Evolutionary conservation across 2,888 invertebrate species (phyloP).

Genomic region (Cheiracanthium punctorium): DNA sequence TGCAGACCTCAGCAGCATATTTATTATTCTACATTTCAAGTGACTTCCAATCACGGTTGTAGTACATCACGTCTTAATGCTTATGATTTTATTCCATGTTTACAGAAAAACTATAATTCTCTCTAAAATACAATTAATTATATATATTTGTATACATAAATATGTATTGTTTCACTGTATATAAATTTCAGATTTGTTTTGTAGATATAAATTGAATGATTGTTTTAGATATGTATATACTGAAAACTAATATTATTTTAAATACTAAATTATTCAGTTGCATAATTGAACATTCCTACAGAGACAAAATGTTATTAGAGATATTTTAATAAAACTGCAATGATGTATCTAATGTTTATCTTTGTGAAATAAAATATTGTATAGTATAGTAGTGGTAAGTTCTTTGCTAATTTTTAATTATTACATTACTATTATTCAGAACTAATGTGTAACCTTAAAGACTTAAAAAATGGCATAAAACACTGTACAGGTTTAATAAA

Average conservation of each 20-base stretch:
- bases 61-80: neutral
- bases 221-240: conserved; percentile 2
- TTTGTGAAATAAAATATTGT: neutral
- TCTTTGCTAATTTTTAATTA: no score
- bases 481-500: no score
- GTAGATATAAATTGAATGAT: neutral
- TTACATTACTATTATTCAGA: no score
- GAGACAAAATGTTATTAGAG: neutral
- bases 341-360: neutral
- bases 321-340: neutral
- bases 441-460: no score
- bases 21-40: conserved; percentile 77
- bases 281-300: no score
- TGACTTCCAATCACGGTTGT: conserved; percentile 34
- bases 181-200: neutral
- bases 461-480: no score
- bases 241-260: neutral
- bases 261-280: no score
- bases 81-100: neutral
- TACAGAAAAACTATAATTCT: neutral
- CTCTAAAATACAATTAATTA: no score
- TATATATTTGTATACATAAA: neutral
- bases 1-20: conserved; percentile 76
- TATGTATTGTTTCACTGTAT: neutral
- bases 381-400: no score